Percentiles rank a stretch among this genome's conserved stretches.
These are phyloP conservation scores for Hirudo medicinalis DNA, from an alignment of 1,140 invertebrate genomes.

Conservation along the genomic window DNA sequence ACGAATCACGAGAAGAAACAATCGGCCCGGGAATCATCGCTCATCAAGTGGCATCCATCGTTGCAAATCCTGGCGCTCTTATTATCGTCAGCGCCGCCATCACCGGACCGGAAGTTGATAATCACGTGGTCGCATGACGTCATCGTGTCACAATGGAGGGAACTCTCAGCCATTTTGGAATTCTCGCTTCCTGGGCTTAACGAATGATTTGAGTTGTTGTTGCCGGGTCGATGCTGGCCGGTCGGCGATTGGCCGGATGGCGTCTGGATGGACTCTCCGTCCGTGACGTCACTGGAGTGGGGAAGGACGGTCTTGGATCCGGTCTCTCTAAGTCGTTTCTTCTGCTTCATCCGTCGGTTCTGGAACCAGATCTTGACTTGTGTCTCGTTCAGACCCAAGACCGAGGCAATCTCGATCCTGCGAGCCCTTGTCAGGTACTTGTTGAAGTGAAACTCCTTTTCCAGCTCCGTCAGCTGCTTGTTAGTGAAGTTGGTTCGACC, in stretches of 20 bases:
- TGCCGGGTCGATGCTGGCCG: background rate
- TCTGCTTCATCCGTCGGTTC: conserved; percentile 6
- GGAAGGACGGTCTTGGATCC: background rate
- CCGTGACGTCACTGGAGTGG: background rate
- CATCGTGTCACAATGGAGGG: background rate
- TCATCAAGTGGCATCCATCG: too few species aligned
- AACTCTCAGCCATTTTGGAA: too few species aligned
- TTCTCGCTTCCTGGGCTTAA: too few species aligned
- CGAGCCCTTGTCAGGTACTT: conserved; percentile 53
- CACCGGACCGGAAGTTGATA: conserved; percentile 1
- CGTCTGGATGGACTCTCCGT: background rate
- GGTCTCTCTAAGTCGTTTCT: background rate
- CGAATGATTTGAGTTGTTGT: background rate
- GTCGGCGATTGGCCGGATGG: background rate
- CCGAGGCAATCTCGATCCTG: conserved; percentile 77
- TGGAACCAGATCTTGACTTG: conserved; percentile 55
- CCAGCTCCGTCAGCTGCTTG: conserved; percentile 57
- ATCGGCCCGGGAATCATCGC: too few species aligned
- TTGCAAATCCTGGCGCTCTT: too few species aligned
- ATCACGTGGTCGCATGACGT: background rate
- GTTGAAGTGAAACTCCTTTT: conserved; percentile 55
- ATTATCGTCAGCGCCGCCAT: too few species aligned
- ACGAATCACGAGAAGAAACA: too few species aligned
- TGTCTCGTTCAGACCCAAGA: conserved; percentile 71
- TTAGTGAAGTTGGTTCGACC: conserved; percentile 89